Evolutionary conservation across 2,888 invertebrate genomes (phyloP).

Genomic region (Halictus quadricinctus): DNA sequence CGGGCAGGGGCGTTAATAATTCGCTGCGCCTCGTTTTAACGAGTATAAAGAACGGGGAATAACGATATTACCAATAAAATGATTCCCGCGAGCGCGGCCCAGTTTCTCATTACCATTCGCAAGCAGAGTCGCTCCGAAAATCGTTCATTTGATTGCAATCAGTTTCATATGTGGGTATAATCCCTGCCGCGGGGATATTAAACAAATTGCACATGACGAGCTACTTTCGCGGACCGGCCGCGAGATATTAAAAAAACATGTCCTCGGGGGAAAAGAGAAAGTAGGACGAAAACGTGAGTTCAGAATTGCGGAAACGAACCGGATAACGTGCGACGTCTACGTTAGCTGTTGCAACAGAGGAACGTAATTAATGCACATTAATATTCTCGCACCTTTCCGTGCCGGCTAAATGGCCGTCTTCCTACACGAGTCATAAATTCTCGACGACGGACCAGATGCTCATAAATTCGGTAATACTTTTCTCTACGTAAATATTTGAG

Average conservation of each 20-base stretch:
- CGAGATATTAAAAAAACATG: conserved; percentile 17
- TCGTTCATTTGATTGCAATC: conserved; percentile 47
- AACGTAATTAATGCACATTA: conserved; percentile 63
- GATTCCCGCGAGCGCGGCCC: conserved; percentile 16
- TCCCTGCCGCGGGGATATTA: conserved; percentile 12
- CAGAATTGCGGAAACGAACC: conserved; percentile 40
- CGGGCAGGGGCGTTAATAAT: conserved; percentile 25
- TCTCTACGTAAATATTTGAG: not conserved
- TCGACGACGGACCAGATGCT: not conserved
- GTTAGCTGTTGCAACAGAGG: conserved; percentile 34
- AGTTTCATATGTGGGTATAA: conserved; percentile 13
- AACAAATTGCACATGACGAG: conserved; percentile 4
- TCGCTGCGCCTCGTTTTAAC: not conserved
- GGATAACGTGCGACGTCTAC: conserved; percentile 51
- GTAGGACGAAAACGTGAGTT: not conserved
- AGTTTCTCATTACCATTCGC: conserved; percentile 28
- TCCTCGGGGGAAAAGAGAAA: not conserved
- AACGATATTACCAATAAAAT: conserved; percentile 35
- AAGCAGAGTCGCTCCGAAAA: conserved; percentile 27
- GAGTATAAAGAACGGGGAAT: conserved; percentile 28
- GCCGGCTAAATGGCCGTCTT: conserved; percentile 18
- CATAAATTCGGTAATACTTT: conserved; percentile 20
- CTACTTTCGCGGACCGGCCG: not conserved
- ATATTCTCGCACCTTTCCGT: conserved; percentile 18
- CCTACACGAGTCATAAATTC: conserved; percentile 38